Percentiles rank a stretch among this genome's conserved stretches.
Conservation (phyloP, 2,113 vertebrate species). For the Tympanuchus pallidicinctus region DNA sequence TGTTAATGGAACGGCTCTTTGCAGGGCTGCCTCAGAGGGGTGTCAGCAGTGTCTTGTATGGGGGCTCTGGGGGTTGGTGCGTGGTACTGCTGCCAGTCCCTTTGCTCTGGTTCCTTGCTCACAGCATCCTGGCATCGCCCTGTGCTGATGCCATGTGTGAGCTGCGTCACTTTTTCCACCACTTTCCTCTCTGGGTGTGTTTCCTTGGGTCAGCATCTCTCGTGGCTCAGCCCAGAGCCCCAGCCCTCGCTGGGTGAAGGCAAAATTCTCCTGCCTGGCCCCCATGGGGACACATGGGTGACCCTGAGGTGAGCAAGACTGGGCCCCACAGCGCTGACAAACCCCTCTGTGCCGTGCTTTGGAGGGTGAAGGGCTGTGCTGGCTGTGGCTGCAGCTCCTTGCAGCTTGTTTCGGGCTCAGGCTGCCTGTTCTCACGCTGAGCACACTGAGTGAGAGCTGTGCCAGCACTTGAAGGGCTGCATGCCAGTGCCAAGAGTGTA, state of each 20-base stretch:
- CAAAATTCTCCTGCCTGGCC: background rate
- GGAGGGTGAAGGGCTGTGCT: background rate
- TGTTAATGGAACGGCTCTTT: background rate
- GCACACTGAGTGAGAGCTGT: fast-evolving
- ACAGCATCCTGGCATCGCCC: fast-evolving
- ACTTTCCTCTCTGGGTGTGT: background rate
- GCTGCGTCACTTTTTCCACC: background rate
- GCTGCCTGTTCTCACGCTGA: fast-evolving
- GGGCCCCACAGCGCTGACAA: fast-evolving
- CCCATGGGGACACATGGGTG: background rate
- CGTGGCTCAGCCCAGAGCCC: background rate
- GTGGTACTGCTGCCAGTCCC: background rate
- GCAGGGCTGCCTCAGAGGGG: background rate
- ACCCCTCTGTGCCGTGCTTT: fast-evolving
- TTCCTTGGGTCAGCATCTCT: background rate
- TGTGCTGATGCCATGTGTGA: fast-evolving
- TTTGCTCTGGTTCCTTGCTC: background rate
- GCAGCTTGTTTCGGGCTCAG: background rate
- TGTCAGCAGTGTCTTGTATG: fast-evolving
- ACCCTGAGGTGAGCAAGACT: background rate
- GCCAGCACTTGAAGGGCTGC: background rate
- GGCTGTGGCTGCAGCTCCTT: background rate
- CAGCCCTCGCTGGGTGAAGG: background rate
- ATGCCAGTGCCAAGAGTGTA: background rate
- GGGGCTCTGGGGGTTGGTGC: fast-evolving